Percentiles rank a stretch among this genome's conserved stretches.
phyloP scores from a whole-genome alignment of 2,888 invertebrate species.

The Litoditis marina region DNA sequence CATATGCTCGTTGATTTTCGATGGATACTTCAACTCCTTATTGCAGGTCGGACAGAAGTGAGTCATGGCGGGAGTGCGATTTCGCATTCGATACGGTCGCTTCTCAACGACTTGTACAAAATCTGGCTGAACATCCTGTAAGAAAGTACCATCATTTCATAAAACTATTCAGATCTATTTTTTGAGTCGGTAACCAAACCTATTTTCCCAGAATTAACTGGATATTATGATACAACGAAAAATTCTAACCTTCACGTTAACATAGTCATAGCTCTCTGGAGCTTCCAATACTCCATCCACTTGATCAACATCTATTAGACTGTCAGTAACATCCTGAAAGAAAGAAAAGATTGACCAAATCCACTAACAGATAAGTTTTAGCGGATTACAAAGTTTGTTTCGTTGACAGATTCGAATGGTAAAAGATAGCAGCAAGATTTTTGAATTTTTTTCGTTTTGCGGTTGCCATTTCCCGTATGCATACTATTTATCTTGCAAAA shows the following conservation, averaged over 20 bases:
- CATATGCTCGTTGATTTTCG: conserved; percentile 44
- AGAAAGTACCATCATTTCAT: not conserved
- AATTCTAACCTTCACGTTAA: not conserved
- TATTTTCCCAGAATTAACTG: too few relatives aligned
- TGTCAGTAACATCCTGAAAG: conserved; percentile 4
- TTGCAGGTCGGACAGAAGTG: conserved; percentile 35
- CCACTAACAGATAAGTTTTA: too few relatives aligned
- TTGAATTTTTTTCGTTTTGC: too few relatives aligned
- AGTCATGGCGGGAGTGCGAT: conserved; percentile 23
- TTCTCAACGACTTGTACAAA: conserved; percentile 9
- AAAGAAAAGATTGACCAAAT: too few relatives aligned
- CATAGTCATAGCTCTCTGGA: conserved; percentile 4
- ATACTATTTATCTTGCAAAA: too few relatives aligned
- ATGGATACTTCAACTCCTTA: conserved; percentile 43
- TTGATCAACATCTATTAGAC: conserved; percentile 13
- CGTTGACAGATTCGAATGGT: too few relatives aligned
- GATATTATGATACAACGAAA: too few relatives aligned
- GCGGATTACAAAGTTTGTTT: too few relatives aligned
- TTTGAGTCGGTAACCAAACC: too few relatives aligned
- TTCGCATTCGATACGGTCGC: conserved; percentile 30
- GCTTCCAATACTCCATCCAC: not conserved
- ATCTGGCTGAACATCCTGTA: not conserved
- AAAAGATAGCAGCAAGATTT: too few relatives aligned
- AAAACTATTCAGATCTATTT: too few relatives aligned
- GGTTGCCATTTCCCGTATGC: too few relatives aligned